Base-by-base conservation (phyloP, 1,140 invertebrate species). In the Drosophila nebulosa region DNA sequence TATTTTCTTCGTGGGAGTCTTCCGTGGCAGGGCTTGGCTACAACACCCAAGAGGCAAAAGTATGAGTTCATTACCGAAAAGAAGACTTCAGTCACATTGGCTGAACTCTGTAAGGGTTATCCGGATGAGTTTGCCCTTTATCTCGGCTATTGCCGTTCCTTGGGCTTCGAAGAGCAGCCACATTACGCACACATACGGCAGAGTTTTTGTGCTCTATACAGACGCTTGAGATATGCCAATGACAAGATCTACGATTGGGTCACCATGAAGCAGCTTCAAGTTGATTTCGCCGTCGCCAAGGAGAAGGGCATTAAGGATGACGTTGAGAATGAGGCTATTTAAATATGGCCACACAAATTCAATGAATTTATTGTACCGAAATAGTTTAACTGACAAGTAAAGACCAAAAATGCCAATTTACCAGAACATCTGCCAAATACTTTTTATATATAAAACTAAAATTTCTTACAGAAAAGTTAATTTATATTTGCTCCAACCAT, bases 221-320 rank as follows among this genome's bases (percentile, higher is more conserved):
- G 97, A 83, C 98, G 98, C 62, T 94, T 99, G 70, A 98, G 98
- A 92, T 97, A 99, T 92, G 97, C 98, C 92, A 98, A 99, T 92
- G 98, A 99, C 92, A 99, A 98, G 93, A 96, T 96, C 69, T 99
- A 99, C 93, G 98, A 99, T 92, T 99, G 99, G 99, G 99, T 97
- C 53, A 96, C 98, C 95, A 92, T 99, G 78, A 98, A 98, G 90
- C 4, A 22, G 5, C 9, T 58, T 46, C 4, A 46, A 4, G 10
- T 3, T 3, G 16, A 21, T 10, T 3, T 21, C 1, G 16, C 39
- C 3, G 7, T 2, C 4, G 3, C 0, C 0, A 2, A 53, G 26
- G 5, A 24, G n/a, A 18, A 18, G 0, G 3, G 4, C 2, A 9
- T 42, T 0, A 14, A 53, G 1, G n/a, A 61, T 12, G 21, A 42